Conservation (phyloP, 1,140 invertebrate species). For the Camponotus floridanus region DNA sequence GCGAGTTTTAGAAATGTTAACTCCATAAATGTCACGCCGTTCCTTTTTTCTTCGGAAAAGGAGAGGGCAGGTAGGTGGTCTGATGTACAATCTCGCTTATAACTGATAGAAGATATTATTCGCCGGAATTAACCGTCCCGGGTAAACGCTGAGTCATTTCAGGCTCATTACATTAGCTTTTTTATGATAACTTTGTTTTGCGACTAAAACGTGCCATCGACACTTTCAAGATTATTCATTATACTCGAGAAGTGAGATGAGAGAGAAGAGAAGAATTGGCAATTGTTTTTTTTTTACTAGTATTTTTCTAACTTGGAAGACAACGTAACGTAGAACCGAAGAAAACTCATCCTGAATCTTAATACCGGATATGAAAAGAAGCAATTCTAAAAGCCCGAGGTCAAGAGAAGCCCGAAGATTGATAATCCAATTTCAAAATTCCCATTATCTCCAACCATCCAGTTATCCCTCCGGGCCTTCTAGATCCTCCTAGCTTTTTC, state of each 20-base stretch:
- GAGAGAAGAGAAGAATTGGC: neutral
- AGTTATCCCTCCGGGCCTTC: constrained; percentile 69
- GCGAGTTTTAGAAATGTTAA: constrained; percentile 86
- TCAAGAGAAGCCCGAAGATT: constrained; percentile 71
- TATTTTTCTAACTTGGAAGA: constrained; percentile 33
- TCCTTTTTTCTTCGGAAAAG: constrained; percentile 59
- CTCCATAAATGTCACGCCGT: constrained; percentile 85
- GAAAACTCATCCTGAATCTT: constrained; percentile 70
- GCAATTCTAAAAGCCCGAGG: constrained; percentile 64
- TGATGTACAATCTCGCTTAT: constrained; percentile 65
- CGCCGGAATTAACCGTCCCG: constrained; percentile 44
- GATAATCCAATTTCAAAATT: constrained; percentile 78
- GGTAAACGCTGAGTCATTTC: constrained; percentile 39
- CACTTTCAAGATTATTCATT: constrained; percentile 22
- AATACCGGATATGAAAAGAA: constrained; percentile 69
- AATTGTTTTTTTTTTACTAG: constrained; percentile 3
- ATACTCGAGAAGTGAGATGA: neutral
- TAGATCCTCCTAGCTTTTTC: constrained; percentile 65
- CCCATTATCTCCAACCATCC: constrained; percentile 74
- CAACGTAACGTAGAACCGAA: neutral
- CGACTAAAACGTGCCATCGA: neutral
- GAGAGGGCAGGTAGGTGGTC: constrained; percentile 27
- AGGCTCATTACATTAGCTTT: constrained; percentile 28
- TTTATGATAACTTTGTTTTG: neutral
- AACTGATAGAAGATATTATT: constrained; percentile 69